Conservation (phyloP, 2,797 vertebrate species). For the Gouania willdenowi region DNA sequence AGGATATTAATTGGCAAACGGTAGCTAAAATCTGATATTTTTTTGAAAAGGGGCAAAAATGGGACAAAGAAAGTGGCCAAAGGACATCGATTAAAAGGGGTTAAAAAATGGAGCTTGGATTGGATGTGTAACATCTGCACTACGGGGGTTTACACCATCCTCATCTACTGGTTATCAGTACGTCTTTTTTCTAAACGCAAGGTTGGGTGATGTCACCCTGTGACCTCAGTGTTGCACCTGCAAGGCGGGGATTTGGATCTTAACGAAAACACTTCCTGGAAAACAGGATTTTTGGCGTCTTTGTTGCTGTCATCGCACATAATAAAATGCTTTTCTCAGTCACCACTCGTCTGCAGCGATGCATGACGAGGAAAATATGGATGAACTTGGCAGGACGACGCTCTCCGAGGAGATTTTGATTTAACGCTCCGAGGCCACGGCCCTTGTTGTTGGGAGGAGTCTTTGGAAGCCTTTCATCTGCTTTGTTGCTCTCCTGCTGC, state of each 20-base stretch:
- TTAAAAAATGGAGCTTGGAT: background rate
- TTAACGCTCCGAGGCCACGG: conserved; percentile 36
- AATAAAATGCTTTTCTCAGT: conserved; percentile 56
- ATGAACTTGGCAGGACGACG: conserved; percentile 15
- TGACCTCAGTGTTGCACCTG: conserved; percentile 26
- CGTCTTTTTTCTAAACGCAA: too few relatives aligned
- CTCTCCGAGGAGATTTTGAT: conserved; percentile 45
- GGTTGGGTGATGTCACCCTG: background rate
- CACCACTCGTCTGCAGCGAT: conserved; percentile 19
- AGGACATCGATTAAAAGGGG: too few relatives aligned
- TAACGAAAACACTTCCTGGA: conserved; percentile 58
- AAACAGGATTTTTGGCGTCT: conserved; percentile 24
- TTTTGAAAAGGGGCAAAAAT: too few relatives aligned
- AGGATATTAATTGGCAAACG: too few relatives aligned
- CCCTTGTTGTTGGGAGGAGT: conserved; percentile 23
- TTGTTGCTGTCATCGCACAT: conserved; percentile 9
- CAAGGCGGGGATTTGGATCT: conserved; percentile 4
- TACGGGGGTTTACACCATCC: background rate
- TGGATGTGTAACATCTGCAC: background rate
- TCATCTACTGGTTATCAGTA: background rate
- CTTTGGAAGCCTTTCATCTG: conserved; percentile 30
- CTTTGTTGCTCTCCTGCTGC: background rate
- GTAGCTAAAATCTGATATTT: too few relatives aligned
- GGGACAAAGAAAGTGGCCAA: too few relatives aligned
- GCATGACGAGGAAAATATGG: conserved; percentile 32